These are phyloP conservation scores for Actias luna DNA, from an alignment of 2,888 invertebrate genomes.

Conservation along the genomic window DNA sequence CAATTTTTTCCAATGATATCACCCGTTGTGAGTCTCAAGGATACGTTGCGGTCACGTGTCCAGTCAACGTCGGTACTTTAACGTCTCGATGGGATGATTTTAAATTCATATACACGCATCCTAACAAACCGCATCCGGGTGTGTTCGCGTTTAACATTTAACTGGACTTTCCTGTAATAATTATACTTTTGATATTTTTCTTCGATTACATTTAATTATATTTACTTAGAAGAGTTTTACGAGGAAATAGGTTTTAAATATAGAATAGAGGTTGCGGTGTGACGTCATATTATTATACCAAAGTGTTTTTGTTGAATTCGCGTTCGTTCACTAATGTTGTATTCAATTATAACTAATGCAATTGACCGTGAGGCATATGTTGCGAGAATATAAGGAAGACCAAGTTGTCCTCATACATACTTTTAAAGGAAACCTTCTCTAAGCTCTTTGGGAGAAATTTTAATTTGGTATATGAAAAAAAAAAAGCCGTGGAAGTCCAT, in stretches of 20 bases:
- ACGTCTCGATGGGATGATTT: background rate
- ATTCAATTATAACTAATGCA: too few relatives aligned
- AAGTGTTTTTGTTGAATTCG: background rate
- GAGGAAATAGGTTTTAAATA: background rate
- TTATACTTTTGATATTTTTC: background rate
- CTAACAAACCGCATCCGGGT: slow-evolving; percentile 34
- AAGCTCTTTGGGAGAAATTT: too few relatives aligned
- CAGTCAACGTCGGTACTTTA: background rate
- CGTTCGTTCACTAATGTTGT: background rate
- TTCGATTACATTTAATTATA: background rate
- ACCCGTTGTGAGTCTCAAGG: background rate
- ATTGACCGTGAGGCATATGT: too few relatives aligned
- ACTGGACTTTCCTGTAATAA: slow-evolving; percentile 20
- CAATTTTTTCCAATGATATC: background rate
- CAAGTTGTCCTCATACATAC: too few relatives aligned
- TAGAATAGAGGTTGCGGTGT: background rate
- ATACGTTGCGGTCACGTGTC: background rate
- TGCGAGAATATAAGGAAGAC: too few relatives aligned
- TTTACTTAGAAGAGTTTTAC: background rate
- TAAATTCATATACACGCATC: slow-evolving; percentile 7
- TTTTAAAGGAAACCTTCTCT: too few relatives aligned
- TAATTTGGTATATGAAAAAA: too few relatives aligned
- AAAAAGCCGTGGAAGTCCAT: too few relatives aligned
- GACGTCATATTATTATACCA: too few relatives aligned
- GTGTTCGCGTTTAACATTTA: slow-evolving; percentile 17